These are phyloP conservation scores for Melanerpes aurifrons DNA, from an alignment of 2,113 vertebrate species.

Conservation along the genomic window DNA sequence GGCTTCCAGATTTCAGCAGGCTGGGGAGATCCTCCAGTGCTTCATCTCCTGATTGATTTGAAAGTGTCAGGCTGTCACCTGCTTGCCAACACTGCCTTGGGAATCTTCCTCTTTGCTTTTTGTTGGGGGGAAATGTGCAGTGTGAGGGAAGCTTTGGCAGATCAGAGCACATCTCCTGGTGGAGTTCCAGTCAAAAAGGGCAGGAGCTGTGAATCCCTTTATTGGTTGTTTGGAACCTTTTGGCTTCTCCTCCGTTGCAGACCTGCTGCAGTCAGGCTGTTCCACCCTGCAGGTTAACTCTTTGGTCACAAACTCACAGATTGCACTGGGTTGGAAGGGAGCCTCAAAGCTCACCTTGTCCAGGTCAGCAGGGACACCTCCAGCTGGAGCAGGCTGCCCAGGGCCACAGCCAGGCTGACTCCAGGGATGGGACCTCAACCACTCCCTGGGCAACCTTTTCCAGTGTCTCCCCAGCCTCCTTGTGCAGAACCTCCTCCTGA, in stretches of 20 bases:
- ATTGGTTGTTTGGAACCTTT: not conserved
- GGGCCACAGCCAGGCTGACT: too few species aligned
- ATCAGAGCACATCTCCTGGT: not conserved
- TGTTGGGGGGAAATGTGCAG: not conserved
- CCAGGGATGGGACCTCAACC: too few species aligned
- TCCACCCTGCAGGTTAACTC: too few species aligned
- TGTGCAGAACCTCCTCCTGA: too few species aligned
- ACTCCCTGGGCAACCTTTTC: too few species aligned
- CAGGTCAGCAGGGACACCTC: too few species aligned
- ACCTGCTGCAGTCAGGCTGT: accelerated
- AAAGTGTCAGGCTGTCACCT: not conserved
- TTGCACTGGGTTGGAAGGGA: too few species aligned
- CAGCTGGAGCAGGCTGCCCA: too few species aligned
- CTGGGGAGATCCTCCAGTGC: not conserved
- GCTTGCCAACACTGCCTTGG: accelerated
- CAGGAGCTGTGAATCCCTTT: not conserved
- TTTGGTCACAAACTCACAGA: too few species aligned
- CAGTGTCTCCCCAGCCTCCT: too few species aligned
- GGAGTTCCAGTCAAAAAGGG: not conserved
- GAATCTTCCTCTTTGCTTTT: not conserved
- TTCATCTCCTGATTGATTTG: not conserved
- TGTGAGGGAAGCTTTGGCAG: not conserved
- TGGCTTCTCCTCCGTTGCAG: not conserved
- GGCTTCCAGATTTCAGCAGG: not conserved
- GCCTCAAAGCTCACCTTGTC: too few species aligned